phyloP scores from a whole-genome alignment of 2,113 vertebrate species.

The Lycaon pictus region DNA sequence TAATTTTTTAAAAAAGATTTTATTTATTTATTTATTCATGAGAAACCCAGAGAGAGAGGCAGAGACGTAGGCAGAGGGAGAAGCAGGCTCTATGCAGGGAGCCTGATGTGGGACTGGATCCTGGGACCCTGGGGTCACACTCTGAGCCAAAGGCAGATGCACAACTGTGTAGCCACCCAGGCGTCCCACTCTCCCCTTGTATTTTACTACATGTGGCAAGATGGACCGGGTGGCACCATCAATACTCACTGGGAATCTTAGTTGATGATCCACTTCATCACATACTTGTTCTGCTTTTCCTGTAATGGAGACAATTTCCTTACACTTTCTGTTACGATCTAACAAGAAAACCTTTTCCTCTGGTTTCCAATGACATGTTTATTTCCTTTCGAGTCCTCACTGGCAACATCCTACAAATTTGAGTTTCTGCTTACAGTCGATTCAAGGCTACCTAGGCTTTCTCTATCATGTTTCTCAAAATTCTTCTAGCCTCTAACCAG shows the following conservation, averaged over 20 bases:
- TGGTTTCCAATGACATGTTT: neutral
- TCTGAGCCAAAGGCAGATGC: too few relatives aligned
- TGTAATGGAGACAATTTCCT: neutral
- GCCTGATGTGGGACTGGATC: too few relatives aligned
- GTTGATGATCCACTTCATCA: neutral
- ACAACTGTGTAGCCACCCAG: too few relatives aligned
- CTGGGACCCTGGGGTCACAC: too few relatives aligned
- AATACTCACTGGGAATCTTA: conserved; percentile 19
- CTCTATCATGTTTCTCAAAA: neutral
- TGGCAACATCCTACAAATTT: neutral
- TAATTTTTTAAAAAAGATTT: too few relatives aligned
- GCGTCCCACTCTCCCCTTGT: neutral
- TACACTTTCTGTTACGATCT: neutral
- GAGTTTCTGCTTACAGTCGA: neutral
- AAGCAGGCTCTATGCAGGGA: too few relatives aligned
- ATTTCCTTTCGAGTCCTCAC: neutral
- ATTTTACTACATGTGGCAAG: neutral
- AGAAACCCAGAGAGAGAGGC: too few relatives aligned
- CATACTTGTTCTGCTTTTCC: neutral
- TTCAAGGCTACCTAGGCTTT: neutral
- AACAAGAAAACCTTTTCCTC: neutral
- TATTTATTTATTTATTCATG: too few relatives aligned
- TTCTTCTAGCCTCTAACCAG: neutral
- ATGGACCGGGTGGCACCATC: conserved; percentile 1
- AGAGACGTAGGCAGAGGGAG: too few relatives aligned